Evolutionary conservation across 2,113 vertebrate genomes (phyloP).

Genomic region (Malurus alboscapulatus): DNA sequence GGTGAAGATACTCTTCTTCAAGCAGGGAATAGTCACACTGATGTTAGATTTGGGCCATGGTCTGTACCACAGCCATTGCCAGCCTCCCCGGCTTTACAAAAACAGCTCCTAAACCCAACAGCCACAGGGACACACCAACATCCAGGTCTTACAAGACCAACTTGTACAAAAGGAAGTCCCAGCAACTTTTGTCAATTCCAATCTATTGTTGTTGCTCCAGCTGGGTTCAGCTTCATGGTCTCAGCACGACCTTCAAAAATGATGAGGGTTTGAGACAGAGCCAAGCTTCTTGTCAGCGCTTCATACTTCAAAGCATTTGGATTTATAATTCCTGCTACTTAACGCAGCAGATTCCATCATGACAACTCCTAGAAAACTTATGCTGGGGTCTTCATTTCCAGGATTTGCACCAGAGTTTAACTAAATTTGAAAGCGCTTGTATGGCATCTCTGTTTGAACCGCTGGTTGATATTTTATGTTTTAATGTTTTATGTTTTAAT

Average conservation of each 20-base stretch:
- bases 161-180: background rate
- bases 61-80: background rate
- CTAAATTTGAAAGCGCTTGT: constrained; percentile 62
- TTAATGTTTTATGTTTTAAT: constrained; percentile 61
- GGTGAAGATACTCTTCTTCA: background rate
- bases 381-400: constrained; percentile 69
- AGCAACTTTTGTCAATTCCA: background rate
- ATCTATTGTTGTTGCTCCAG: background rate
- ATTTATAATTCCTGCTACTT: constrained; percentile 82
- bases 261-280: background rate
- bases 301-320: constrained; percentile 76
- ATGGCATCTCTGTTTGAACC: constrained; percentile 43
- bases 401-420: constrained; percentile 59
- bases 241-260: background rate
- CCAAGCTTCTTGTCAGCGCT: constrained; percentile 54
- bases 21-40: background rate
- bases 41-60: background rate
- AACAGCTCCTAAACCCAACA: background rate
- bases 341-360: constrained; percentile 73
- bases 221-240: constrained; percentile 8
- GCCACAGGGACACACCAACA: background rate
- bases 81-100: background rate
- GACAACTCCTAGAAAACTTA: constrained; percentile 32
- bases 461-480: constrained; percentile 50
- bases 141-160: background rate